Evolutionary conservation across 2,113 vertebrate genomes (phyloP).

Genomic region (Talpa occidentalis): DNA sequence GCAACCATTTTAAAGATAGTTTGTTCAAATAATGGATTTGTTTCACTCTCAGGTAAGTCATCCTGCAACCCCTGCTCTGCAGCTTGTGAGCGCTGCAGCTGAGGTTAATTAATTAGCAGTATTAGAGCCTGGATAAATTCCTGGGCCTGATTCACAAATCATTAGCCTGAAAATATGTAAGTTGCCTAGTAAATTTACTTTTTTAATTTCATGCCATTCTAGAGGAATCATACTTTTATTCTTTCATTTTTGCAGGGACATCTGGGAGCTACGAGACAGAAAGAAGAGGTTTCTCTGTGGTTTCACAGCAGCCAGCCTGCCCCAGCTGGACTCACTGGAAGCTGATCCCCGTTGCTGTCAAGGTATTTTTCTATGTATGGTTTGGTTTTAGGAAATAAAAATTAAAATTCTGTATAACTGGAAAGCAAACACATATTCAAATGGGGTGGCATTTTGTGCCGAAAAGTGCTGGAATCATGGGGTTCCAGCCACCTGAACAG

Average conservation of each 20-base stretch:
- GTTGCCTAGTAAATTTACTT: conserved; percentile 72
- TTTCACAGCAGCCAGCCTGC: no score
- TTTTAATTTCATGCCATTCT: conserved; percentile 59
- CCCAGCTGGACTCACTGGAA: no score
- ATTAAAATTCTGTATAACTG: no score
- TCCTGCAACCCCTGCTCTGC: conserved; percentile 79
- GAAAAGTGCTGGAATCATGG: no score
- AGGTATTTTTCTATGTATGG: no score
- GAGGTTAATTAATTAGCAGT: conserved; percentile 89
- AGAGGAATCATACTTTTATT: neutral
- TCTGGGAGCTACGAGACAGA: neutral
- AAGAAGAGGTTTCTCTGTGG: neutral
- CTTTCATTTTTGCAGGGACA: neutral
- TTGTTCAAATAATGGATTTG: conserved; percentile 82
- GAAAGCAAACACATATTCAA: no score
- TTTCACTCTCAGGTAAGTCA: conserved; percentile 83
- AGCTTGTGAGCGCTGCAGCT: conserved; percentile 77
- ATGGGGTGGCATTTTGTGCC: no score
- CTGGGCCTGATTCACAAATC: conserved; percentile 83
- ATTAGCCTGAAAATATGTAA: conserved; percentile 76
- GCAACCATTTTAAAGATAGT: conserved; percentile 75
- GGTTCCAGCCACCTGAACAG: no score
- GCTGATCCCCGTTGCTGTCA: neutral
- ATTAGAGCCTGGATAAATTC: conserved; percentile 86
- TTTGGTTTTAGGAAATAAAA: no score